A percentile compares a stretch with the other conserved stretches of the same genome.
Evolutionary conservation across 2,888 invertebrate genomes (phyloP).

Genomic region (Patella ulyssiponensis): DNA sequence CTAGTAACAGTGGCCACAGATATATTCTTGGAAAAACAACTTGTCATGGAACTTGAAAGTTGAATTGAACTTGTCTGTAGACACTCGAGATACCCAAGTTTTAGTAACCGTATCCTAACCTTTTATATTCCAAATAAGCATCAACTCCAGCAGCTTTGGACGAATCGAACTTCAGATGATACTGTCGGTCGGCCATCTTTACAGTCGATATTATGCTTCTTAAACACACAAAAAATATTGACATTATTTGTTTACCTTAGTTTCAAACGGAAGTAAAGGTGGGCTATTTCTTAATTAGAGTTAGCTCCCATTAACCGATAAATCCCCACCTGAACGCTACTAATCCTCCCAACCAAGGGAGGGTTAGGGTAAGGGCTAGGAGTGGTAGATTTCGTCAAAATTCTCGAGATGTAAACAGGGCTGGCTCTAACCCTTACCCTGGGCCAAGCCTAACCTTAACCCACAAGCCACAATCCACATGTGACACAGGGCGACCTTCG

Average conservation of each 20-base stretch:
- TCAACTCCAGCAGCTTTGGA: conserved; percentile 62
- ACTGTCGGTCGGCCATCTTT: conserved; percentile 53
- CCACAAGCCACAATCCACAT: too few relatives aligned
- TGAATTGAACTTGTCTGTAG: not conserved
- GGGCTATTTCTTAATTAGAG: not conserved
- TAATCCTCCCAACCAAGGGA: too few relatives aligned
- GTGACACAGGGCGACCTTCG: too few relatives aligned
- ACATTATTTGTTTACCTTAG: conserved; percentile 4
- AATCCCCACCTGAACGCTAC: too few relatives aligned
- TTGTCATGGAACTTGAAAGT: too few relatives aligned
- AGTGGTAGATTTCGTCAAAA: too few relatives aligned
- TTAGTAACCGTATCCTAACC: conserved; percentile 44
- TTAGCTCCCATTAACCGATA: not conserved
- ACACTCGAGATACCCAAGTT: not conserved
- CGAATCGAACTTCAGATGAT: conserved; percentile 61
- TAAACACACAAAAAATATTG: not conserved
- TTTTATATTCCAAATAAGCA: conserved; percentile 66
- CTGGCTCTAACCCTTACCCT: too few relatives aligned
- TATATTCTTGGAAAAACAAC: not conserved
- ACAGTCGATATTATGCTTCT: too few relatives aligned
- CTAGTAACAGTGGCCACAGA: too few relatives aligned
- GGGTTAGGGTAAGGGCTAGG: too few relatives aligned
- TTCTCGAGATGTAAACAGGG: too few relatives aligned
- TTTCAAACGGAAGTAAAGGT: not conserved
- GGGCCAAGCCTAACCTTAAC: too few relatives aligned